Evolutionary conservation across 1,140 invertebrate genomes (phyloP), one percentile per base, ranked within the genome.

Genomic region (Phortica variegata): DNA sequence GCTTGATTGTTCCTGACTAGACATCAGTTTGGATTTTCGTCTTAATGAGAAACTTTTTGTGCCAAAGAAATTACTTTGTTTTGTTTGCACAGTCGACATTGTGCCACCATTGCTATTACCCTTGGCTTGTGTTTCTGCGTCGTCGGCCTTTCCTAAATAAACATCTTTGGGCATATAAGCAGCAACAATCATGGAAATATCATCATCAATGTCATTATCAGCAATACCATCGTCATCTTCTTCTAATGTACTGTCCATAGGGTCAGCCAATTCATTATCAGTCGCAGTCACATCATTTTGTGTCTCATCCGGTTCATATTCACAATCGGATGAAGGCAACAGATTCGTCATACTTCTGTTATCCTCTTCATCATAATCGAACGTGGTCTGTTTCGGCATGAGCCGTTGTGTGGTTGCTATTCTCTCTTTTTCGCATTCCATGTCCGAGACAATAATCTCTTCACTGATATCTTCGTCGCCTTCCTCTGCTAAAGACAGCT

Each of bases 391-490:
- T 7, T 65, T 53, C 0, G 51, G 17, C 8, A 68, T 53, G 29
- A 43, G 47, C 15, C 29, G 55, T 16, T 57, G 47, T 1, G 39
- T 41, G 7, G 37, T 39, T 3, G 46, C 16, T 1, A 19, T 40
- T 6, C 47, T 19, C 12, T 68, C 61, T 1, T 60, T 50, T 15
- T 53, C 56, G 1, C 54, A 49, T 3, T 53, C 45, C 36, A 48
- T 49, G 39, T 38, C 21, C 5, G 29, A 19, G 8, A 48, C 61
- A 3, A 65, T 17, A 12, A 73, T 73, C 52, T 73, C 71, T 19
- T 73, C 71, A 47, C 70, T 68, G 16, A 73, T 73, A 18, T 73
- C 69, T 23, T 73, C 68, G n/a, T n/a, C n/a, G n/a, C n/a, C n/a
- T n/a, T n/a, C n/a, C n/a, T n/a, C n/a, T n/a, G n/a, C n/a, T n/a